A percentile compares a stretch with the other conserved stretches of the same genome.
Evolutionary conservation across 1,140 invertebrate species (phyloP).

Genomic region (Anthonomus grandis): DNA sequence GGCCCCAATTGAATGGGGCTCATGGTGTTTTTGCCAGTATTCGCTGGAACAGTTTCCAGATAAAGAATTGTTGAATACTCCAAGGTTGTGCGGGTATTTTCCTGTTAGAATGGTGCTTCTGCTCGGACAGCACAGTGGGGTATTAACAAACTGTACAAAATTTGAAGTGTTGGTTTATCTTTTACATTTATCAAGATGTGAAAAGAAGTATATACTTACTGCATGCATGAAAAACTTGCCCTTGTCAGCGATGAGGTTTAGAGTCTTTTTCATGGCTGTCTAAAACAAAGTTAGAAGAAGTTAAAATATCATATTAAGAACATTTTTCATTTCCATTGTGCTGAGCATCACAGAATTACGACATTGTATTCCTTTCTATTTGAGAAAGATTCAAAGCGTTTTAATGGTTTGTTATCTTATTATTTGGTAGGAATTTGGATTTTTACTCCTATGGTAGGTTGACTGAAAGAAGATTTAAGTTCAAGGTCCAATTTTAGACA

Average conservation of each 20-base stretch:
- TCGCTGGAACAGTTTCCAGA: conserved; percentile 70
- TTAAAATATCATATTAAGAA: not conserved
- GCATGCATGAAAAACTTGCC: conserved; percentile 71
- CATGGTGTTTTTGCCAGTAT: conserved; percentile 62
- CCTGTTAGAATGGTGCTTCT: conserved; percentile 83
- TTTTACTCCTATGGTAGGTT: too few species aligned
- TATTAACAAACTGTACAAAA: conserved; percentile 64
- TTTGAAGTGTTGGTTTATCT: not conserved
- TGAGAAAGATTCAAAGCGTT: too few species aligned
- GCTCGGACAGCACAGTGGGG: conserved; percentile 87
- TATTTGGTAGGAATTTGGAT: too few species aligned
- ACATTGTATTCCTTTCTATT: too few species aligned
- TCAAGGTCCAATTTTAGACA: too few species aligned
- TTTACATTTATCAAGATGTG: not conserved
- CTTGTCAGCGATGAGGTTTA: conserved; percentile 58
- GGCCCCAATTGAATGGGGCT: conserved; percentile 66
- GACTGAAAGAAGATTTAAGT: too few species aligned
- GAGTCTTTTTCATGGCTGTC: conserved; percentile 64
- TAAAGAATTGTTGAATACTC: conserved; percentile 73
- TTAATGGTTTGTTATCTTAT: too few species aligned
- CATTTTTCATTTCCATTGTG: conserved; percentile 10
- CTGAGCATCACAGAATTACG: not conserved
- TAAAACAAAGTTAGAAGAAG: conserved; percentile 48
- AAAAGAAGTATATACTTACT: conserved; percentile 53
- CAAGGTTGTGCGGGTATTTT: conserved; percentile 79